Evolutionary conservation across 23 tunicate species (phyloP), one percentile per base, ranked within the genome.

Genomic region (Halocynthia roretzi): DNA sequence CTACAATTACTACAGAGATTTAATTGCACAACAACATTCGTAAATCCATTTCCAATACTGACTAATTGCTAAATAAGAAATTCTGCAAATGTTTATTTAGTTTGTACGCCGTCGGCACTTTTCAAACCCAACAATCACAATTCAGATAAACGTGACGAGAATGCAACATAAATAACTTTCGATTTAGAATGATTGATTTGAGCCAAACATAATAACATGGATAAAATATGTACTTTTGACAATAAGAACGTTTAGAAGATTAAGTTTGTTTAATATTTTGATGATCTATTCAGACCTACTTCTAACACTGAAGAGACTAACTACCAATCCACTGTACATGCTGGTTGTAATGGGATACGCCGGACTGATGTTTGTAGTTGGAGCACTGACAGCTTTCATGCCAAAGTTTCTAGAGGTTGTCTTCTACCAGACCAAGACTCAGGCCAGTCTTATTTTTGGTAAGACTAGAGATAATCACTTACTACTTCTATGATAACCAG

Each of bases 331-430:
- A 6, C 18, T 83, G 0, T 92, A 82, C 62, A 71, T 92, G 76
- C 54, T 65, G 54, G 76, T 92, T 7, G 79, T 92, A 2, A 40
- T 86, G 50, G 86, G 86, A 10, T 92, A 92, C 67, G 62, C 98
- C 12, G 92, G 91, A 7, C 52, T 92, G 7, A 92, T 92, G 98
- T 92, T 92, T 51, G 78, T 71, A 23, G 87, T 83, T 48, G 87
- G 89, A 0, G 66, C 98, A 10, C 53, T 86, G 61, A 85, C 98
- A 6, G 82, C 98, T 8, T 92, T 92, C 85, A 82, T 92, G 98
- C 98, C 98, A 31, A 92, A 92, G 52, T 82, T 78, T 65, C 82
- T 92, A 57, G 98, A 92, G 70, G 80, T 71, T n/a, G 82, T 79
- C 40, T 92, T 80, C 82, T 61, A 60, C 53, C 77, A 82, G 72